Conservation (phyloP, 2,113 vertebrate genomes). For the Pica pica region DNA sequence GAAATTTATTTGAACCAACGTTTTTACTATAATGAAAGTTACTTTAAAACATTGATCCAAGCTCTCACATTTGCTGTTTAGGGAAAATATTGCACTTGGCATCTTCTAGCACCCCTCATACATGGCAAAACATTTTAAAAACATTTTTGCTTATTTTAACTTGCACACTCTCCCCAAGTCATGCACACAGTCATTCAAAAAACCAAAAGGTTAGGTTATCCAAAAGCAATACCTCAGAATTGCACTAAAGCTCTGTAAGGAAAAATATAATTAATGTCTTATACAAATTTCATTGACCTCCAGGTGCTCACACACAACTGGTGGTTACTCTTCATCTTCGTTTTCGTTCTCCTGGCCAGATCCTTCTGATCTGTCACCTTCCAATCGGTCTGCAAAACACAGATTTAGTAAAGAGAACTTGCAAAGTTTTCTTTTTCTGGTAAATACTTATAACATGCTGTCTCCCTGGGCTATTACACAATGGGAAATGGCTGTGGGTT, state of each 20-base stretch:
- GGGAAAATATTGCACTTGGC: slow-evolving; percentile 93
- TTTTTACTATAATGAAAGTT: slow-evolving; percentile 83
- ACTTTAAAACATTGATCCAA: slow-evolving; percentile 84
- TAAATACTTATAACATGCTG: background rate
- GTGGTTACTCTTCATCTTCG: slow-evolving; percentile 85
- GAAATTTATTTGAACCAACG: slow-evolving; percentile 82
- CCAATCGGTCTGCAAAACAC: slow-evolving; percentile 82
- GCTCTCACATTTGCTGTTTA: slow-evolving; percentile 77
- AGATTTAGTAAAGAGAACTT: background rate
- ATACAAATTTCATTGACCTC: slow-evolving; percentile 82
- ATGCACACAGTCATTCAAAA: slow-evolving; percentile 78
- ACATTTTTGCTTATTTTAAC: slow-evolving; percentile 73
- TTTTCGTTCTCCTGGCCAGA: slow-evolving; percentile 91
- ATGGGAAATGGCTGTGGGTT: background rate
- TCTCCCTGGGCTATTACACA: background rate
- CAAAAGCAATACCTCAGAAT: slow-evolving; percentile 86
- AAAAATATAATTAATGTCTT: slow-evolving; percentile 88
- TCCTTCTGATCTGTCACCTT: slow-evolving; percentile 93
- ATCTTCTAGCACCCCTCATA: slow-evolving; percentile 75
- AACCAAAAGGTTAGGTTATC: slow-evolving; percentile 80
- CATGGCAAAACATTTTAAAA: slow-evolving; percentile 71
- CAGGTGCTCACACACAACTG: slow-evolving; percentile 75
- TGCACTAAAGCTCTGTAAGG: slow-evolving; percentile 87
- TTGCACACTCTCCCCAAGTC: slow-evolving; percentile 76
- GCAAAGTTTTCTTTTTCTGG: background rate